Base-by-base conservation (phyloP, 2,113 vertebrate genomes). In the Zapus hudsonius region DNA sequence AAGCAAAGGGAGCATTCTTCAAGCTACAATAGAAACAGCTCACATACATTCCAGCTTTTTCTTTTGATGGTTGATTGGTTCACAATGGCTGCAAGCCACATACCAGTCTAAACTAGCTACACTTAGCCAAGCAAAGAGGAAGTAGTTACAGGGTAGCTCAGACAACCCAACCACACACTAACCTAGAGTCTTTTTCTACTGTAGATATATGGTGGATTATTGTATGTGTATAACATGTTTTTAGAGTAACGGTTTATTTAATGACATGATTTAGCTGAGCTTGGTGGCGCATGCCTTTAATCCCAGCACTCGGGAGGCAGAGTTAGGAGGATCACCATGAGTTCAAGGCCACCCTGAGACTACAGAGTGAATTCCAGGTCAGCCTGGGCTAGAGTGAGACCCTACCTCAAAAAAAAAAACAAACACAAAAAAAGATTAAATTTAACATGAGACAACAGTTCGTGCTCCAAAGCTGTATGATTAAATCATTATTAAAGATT, bases 401-500 rank as follows among this genome's bases (percentile, higher is more conserved):
- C n/a, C n/a, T n/a, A n/a, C n/a, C n/a, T n/a, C n/a, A n/a, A n/a
- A n/a, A n/a, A n/a, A n/a, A n/a, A n/a, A n/a, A n/a, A n/a, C n/a
- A n/a, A n/a, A n/a, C n/a, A n/a, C n/a, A n/a, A n/a, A n/a, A n/a
- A n/a, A n/a, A n/a, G 23, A 90, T 64, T 90, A 85, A 74, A 57
- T 59, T 87, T 89, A 94, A 73, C 31, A 20, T 22, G 52, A 87
- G 90, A 95, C 17, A 89, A 44, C 23, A 73, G 36, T 88, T 86
- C 66, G 89, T 73, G 40, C 86, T 92, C 16, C 59, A 84, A 83
- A 82, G 29, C 66, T 78, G 19, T 63, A 59, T 44, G n/a, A 79
- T 67, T 87, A 95, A 91, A 76, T 89, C 19, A 86, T 84, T n/a
- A 67, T 7, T 76, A 52, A 82, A 79, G 19, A 91, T 76, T 36